A percentile compares a stretch with the other conserved stretches of the same genome.
phyloP scores from a whole-genome alignment of 2,113 vertebrate genomes.

The Psettodes erumei region DNA sequence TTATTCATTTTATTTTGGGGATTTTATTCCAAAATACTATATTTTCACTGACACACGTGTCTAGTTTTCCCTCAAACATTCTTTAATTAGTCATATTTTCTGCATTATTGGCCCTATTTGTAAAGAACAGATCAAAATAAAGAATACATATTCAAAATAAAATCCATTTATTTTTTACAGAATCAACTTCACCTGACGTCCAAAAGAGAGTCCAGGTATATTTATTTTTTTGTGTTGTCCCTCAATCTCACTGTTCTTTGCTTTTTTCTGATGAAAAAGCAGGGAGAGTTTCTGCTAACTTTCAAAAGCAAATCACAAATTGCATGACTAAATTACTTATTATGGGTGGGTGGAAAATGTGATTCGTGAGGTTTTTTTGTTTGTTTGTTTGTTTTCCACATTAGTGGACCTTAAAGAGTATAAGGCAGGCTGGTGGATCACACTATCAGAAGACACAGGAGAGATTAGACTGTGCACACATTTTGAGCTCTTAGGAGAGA shows the following conservation, averaged over 20 bases:
- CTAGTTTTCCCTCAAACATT: slow-evolving; percentile 5
- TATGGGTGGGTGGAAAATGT: not conserved
- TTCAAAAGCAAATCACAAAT: slow-evolving; percentile 39
- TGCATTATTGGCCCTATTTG: slow-evolving; percentile 35
- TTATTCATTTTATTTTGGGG: slow-evolving; percentile 7
- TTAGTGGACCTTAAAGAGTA: no score
- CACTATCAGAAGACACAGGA: slow-evolving; percentile 27
- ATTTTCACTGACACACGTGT: slow-evolving; percentile 14
- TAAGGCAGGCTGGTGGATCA: slow-evolving; percentile 1
- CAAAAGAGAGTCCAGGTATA: slow-evolving; percentile 84
- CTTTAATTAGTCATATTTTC: slow-evolving; percentile 12
- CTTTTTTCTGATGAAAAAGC: slow-evolving; percentile 36
- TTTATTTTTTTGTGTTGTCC: slow-evolving; percentile 67
- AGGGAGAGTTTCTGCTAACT: slow-evolving; percentile 22
- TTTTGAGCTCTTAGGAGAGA: not conserved
- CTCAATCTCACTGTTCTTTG: slow-evolving; percentile 50
- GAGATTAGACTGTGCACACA: not conserved
- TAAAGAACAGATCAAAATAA: slow-evolving; percentile 15
- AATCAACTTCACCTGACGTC: slow-evolving; percentile 80
- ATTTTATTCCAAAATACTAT: not conserved
- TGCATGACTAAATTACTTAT: slow-evolving; percentile 51
- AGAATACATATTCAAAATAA: slow-evolving; percentile 64
- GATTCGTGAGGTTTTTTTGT: no score
- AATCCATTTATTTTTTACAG: slow-evolving; percentile 85
- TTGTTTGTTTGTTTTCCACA: no score